phyloP scores from a whole-genome alignment of 2,888 invertebrate species.

The Coenonympha arcania region DNA sequence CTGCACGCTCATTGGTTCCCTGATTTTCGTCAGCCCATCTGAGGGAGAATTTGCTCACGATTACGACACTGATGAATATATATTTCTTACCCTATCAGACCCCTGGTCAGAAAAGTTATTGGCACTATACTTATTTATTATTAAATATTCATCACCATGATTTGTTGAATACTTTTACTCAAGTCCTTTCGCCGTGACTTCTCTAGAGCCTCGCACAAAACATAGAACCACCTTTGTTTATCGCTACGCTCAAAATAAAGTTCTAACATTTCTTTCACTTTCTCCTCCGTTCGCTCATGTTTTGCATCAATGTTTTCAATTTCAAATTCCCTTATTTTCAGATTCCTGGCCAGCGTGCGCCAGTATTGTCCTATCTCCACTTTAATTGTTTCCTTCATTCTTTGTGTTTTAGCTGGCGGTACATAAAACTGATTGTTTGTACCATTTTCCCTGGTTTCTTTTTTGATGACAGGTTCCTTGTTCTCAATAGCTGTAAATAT shows the following conservation, averaged over 20 bases:
- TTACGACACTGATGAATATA: too few species aligned
- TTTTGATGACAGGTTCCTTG: constrained; percentile 18
- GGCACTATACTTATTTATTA: too few species aligned
- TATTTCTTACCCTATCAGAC: too few species aligned
- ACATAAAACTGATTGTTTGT: constrained; percentile 36
- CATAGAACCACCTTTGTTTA: constrained; percentile 54
- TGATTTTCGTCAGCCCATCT: too few species aligned
- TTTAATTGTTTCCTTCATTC: constrained; percentile 46
- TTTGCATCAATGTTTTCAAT: constrained; percentile 55
- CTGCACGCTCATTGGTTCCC: too few species aligned
- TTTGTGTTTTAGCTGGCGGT: constrained; percentile 42
- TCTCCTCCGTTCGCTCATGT: constrained; percentile 35
- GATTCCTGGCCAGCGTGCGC: constrained; percentile 55
- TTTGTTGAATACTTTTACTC: constrained; percentile 46
- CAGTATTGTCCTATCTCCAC: constrained; percentile 56
- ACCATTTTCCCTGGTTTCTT: constrained; percentile 28
- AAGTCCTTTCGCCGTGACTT: constrained; percentile 52
- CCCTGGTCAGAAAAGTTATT: too few species aligned
- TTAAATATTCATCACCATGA: constrained; percentile 57
- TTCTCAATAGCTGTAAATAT: constrained; percentile 33
- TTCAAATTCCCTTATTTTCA: constrained; percentile 49
- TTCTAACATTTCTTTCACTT: constrained; percentile 46
- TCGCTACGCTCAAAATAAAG: constrained; percentile 39
- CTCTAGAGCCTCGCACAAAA: constrained; percentile 57
- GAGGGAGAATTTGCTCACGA: too few species aligned